Evolutionary conservation across 2,113 vertebrate genomes (phyloP).

Genomic region (Poicephalus meyeri): DNA sequence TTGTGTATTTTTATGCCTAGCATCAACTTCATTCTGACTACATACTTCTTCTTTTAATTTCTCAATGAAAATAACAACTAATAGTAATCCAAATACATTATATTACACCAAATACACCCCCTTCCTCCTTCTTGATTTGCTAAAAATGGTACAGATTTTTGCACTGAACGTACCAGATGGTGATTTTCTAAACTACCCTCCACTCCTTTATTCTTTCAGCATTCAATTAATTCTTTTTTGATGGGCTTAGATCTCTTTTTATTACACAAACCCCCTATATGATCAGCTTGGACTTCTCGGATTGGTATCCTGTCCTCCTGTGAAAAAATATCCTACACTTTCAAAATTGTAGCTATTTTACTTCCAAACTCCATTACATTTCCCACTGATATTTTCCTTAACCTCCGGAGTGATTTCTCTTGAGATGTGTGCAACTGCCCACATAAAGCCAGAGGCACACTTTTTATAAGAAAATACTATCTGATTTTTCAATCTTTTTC

Average conservation of each 20-base stretch:
- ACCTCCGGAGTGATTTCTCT: conserved; percentile 16
- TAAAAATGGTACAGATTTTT: not conserved
- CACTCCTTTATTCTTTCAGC: not conserved
- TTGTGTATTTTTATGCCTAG: not conserved
- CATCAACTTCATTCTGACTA: not conserved
- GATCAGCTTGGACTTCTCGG: conserved; percentile 23
- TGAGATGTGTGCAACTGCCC: not conserved
- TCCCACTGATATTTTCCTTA: conserved; percentile 11
- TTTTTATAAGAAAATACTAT: not conserved
- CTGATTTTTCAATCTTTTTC: not conserved
- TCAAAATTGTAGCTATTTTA: conserved; percentile 17
- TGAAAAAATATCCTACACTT: conserved; percentile 1
- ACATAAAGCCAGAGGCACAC: not conserved
- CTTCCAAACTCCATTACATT: not conserved
- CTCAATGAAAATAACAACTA: not conserved
- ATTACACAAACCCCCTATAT: not conserved
- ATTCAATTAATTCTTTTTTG: not conserved
- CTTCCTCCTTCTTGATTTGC: not conserved
- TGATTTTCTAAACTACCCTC: not conserved
- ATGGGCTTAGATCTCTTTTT: not conserved
- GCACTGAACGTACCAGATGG: not conserved
- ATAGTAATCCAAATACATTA: not conserved
- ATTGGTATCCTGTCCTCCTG: not conserved
- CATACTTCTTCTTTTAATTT: not conserved
- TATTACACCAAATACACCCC: not conserved